Percentiles rank a stretch among this genome's conserved stretches.
phyloP scores from a whole-genome alignment of 2,797 vertebrate species.

The Emys orbicularis region DNA sequence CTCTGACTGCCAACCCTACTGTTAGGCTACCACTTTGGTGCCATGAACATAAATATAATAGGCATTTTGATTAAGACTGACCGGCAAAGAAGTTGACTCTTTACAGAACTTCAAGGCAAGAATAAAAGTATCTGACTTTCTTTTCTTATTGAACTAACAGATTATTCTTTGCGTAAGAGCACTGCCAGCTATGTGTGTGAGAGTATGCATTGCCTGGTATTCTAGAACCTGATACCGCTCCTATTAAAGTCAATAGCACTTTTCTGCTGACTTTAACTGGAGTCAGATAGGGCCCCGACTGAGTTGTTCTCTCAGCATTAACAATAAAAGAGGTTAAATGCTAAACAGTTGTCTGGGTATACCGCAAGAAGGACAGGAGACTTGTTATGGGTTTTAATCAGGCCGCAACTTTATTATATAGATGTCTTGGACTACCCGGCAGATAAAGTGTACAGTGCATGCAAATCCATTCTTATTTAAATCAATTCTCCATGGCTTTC shows the following conservation, averaged over 20 bases:
- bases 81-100: neutral
- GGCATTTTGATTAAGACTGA: neutral
- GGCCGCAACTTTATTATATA: too few relatives aligned
- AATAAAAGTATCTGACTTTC: neutral
- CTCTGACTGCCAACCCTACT: conserved; percentile 11
- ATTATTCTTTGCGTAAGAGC: neutral
- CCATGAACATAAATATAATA: neutral
- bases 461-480: too few relatives aligned
- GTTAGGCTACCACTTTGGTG: neutral
- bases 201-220: neutral
- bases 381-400: too few relatives aligned
- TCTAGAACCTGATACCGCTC: neutral
- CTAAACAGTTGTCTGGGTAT: neutral
- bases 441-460: too few relatives aligned
- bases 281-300: neutral
- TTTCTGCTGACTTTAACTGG: neutral
- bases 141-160: neutral
- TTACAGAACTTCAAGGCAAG: neutral
- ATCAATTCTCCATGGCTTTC: too few relatives aligned
- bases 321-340: neutral
- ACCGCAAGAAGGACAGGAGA: too few relatives aligned
- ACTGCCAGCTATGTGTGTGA: neutral
- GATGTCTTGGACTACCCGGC: too few relatives aligned
- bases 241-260: accelerated
- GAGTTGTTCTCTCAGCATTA: neutral